Conservation (phyloP, 2,797 vertebrate species). For the Zalophus californianus region DNA sequence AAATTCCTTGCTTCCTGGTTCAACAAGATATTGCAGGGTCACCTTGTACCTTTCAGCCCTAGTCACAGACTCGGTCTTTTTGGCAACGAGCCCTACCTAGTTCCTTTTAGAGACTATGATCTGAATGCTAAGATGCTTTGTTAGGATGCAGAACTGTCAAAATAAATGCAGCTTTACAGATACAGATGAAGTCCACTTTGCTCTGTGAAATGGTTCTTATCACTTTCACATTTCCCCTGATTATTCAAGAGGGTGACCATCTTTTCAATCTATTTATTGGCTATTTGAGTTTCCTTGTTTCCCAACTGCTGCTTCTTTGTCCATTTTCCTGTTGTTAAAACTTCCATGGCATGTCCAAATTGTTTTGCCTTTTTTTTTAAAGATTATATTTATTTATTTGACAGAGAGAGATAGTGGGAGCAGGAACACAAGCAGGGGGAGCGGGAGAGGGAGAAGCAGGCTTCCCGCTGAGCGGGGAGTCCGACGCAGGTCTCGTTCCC, state of each 20-base stretch:
- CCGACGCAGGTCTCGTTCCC: too few relatives aligned
- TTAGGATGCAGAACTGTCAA: neutral
- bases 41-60: neutral
- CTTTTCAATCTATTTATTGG: neutral
- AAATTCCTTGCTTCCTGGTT: neutral
- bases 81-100: neutral
- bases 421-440: too few relatives aligned
- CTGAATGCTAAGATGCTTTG: neutral
- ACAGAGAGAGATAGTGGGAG: too few relatives aligned
- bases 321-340: neutral
- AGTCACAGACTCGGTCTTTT: neutral
- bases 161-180: neutral
- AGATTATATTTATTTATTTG: neutral
- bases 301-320: neutral
- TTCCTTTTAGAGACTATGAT: neutral
- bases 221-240: neutral
- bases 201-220: neutral
- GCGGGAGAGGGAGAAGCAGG: too few relatives aligned
- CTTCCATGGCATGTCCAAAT: neutral
- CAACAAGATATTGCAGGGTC: neutral
- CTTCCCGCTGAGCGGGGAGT: too few relatives aligned
- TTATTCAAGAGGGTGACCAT: neutral
- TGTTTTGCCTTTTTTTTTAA: neutral
- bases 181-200: neutral
- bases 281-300: neutral